A percentile compares a stretch with the other conserved stretches of the same genome.
Evolutionary conservation across 2,888 invertebrate species (phyloP).

Genomic region (Aspidapion aeneum): DNA sequence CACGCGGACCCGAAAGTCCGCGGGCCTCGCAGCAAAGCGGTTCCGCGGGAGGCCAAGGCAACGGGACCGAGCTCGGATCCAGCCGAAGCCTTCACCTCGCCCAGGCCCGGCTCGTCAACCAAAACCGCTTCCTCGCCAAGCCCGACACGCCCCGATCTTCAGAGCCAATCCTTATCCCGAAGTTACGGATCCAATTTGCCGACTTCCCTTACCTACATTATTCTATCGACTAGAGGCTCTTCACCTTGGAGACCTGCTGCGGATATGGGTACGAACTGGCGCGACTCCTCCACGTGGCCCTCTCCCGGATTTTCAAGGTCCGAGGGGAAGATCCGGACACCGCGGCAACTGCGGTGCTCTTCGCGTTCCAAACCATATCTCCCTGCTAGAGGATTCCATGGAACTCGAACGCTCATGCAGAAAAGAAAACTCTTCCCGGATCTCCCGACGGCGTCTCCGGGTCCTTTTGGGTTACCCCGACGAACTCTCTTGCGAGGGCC

Average conservation of each 20-base stretch:
- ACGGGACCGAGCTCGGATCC: constrained; percentile 46
- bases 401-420: constrained; percentile 53
- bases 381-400: constrained; percentile 54
- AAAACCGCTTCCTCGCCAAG: constrained; percentile 50
- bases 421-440: constrained; percentile 37
- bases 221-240: constrained; percentile 49
- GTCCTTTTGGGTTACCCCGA: constrained; percentile 20
- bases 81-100: constrained; percentile 25
- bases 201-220: constrained; percentile 53
- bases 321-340: constrained; percentile 49
- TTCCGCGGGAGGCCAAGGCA: constrained; percentile 43
- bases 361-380: constrained; percentile 39
- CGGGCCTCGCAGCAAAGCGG: constrained; percentile 37
- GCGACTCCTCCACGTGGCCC: constrained; percentile 36
- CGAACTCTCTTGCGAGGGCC: constrained; percentile 19
- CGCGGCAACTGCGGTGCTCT: constrained; percentile 50
- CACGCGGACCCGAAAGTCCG: constrained; percentile 6
- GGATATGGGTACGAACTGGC: constrained; percentile 58
- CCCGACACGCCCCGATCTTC: constrained; percentile 61
- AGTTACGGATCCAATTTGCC: constrained; percentile 64
- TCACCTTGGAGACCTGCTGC: constrained; percentile 71
- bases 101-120: constrained; percentile 32
- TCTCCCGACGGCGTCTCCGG: constrained; percentile 14
- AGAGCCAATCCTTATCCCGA: constrained; percentile 73
- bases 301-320: constrained; percentile 45